phyloP scores from a whole-genome alignment of 2,113 vertebrate species.

The Sylvicapra grimmia region DNA sequence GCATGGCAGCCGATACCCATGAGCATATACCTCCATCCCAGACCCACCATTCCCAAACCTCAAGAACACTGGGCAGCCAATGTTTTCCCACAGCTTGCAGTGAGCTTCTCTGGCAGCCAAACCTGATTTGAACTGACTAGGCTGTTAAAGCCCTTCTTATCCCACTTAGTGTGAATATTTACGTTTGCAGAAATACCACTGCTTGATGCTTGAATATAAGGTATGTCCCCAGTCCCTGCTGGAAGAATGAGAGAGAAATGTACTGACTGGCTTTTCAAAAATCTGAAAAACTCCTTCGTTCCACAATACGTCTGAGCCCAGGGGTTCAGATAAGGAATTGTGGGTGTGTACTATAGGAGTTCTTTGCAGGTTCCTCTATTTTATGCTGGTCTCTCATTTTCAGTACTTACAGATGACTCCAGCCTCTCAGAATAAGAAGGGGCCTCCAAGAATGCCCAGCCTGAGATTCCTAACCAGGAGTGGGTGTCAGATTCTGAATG shows the following conservation, averaged over 20 bases:
- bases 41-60: neutral
- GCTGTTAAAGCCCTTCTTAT: neutral
- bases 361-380: neutral
- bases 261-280: neutral
- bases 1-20: accelerated
- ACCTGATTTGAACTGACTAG: neutral
- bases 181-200: neutral
- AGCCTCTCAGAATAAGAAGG: neutral
- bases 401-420: neutral
- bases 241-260: neutral
- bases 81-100: neutral
- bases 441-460: neutral
- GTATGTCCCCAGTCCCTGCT: neutral
- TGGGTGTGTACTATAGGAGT: accelerated
- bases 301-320: neutral
- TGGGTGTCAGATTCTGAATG: neutral
- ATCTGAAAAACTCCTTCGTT: neutral
- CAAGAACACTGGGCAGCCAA: accelerated
- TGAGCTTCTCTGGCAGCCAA: neutral
- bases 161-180: neutral
- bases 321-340: neutral
- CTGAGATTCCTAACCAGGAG: neutral
- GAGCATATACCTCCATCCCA: accelerated
- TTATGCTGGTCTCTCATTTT: neutral
- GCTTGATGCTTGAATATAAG: neutral